Evolutionary conservation across 2,888 invertebrate genomes (phyloP), one percentile per base, ranked within the genome.

Genomic region (Aplocera efformata): DNA sequence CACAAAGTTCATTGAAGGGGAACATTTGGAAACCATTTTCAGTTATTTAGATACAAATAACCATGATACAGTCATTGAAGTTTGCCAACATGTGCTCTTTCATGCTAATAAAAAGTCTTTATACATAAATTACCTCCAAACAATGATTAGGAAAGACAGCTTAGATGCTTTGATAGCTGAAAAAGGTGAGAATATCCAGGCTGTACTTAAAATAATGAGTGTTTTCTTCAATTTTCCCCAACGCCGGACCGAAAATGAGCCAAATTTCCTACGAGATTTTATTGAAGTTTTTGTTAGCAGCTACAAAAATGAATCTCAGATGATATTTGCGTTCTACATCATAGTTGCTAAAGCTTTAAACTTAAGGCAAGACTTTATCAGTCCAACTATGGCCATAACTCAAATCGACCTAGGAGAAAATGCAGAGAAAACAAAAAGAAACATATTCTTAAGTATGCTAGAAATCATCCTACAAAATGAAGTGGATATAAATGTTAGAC

Each of bases 111-210:
- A 80, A 30, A 84, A 73, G 44, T 50, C 79, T 1, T 79, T 71
- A 34, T 86, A 73, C 40, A 61, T 75, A 1, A 77, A 69, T 42
- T 83, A 75, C 45, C 58, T 86, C 1, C 77, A 78, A 53, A 81
- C 82, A 1, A 54, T 86, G 9, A 75, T 88, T 9, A 58, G 77
- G 9, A 82, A 80, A 56, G 79, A 83, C 11, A 83, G 74, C 48
- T 66, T 84, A 13, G 70, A 79, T 47, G 67, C 75, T 4, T 49
- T 88, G 5, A 73, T 84, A 0, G 63, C 74, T 1, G 81, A 88
- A 49, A 88, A 80, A 45, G 84, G 85, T 0, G 88, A 88, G 26
- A 83, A 79, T 24, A 79, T 89, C 34, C 81, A 82, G 51, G 78
- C 81, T 0, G 81, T 88, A 1, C 56, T 88, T 1, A 86, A 82